Evolutionary conservation across 2,888 invertebrate genomes (phyloP), one percentile per base, ranked within the genome.

Genomic region (Acanthoscelides obtectus): DNA sequence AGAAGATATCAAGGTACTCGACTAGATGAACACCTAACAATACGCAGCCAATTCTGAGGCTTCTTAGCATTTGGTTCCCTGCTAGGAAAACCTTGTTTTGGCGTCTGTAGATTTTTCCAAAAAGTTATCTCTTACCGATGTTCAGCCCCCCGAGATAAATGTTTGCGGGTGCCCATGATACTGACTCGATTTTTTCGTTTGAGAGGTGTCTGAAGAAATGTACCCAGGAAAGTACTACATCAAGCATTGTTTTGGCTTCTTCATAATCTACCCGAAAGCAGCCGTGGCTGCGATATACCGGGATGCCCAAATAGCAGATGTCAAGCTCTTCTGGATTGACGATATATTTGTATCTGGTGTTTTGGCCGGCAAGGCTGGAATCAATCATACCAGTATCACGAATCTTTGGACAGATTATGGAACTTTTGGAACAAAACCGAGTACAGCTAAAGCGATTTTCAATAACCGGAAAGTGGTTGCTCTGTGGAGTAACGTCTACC

Each of bases 241-340:
- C 64, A 86, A 88, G 2, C 94, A 94, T 81, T 94, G 94, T 84
- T 88, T 90, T 45, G 94, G 94, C 19, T 88, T 88, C 86, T 87
- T 87, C 5, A 86, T 90, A 72, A 81, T 90, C n/a, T 88, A 89
- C 77, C 89, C 89, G 0, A 86, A 86, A 0, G 89, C 89, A 80
- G 86, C 87, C 66, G 86, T 86, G 64, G 87, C 86, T 78, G 81
- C 83, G 75, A 81, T 89, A 72, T 89, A 88, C 79, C 83, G 81
- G 67, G 87, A 87, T 76, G 89, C 89, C 12, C 88, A 89, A 77
- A 12, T 19, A 20, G 83, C 87, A 6, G n/a, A n/a, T n/a, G n/a
- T n/a, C n/a, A 86, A 87, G 3, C 91, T 90, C 81, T 92, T 92
- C 84, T 92, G 92, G 92, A 90, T 92, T 71, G 92, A 92, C 81